A percentile compares a stretch with the other conserved stretches of the same genome.
Conservation (phyloP, 2,888 invertebrate species). For the Polyommatus iphigenia region DNA sequence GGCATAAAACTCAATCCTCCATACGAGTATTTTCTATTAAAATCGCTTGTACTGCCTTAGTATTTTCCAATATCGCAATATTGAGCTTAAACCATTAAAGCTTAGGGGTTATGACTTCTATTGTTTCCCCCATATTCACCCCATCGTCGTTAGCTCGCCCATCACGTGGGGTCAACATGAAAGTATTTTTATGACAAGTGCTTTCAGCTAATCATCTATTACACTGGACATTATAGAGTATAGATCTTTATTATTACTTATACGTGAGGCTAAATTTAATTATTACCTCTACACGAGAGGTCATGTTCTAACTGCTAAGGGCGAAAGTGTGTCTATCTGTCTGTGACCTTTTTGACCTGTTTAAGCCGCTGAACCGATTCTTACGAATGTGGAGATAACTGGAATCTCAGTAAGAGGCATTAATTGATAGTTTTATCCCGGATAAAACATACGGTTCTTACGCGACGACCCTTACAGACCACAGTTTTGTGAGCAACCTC, state of each 20-base stretch:
- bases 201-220: conserved; percentile 2
- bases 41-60: not conserved
- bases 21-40: not conserved
- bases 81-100: conserved; percentile 9
- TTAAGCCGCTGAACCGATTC: too few species aligned
- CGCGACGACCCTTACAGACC: too few species aligned
- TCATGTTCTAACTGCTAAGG: too few species aligned
- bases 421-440: too few species aligned
- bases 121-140: not conserved
- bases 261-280: not conserved
- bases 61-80: conserved; percentile 26
- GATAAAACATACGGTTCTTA: too few species aligned
- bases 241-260: not conserved
- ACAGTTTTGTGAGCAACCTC: too few species aligned
- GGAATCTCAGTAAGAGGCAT: too few species aligned
- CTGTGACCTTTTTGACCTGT: too few species aligned
- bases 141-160: conserved; percentile 12
- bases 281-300: too few species aligned
- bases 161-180: not conserved
- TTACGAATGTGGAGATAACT: too few species aligned
- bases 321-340: too few species aligned
- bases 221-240: not conserved
- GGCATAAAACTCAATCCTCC: not conserved
- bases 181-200: conserved; percentile 28
- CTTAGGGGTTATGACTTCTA: conserved; percentile 7